Evolutionary conservation across 2,113 vertebrate species (phyloP), one percentile per base, ranked within the genome.

Genomic region (Onychorhynchus coronatus): DNA sequence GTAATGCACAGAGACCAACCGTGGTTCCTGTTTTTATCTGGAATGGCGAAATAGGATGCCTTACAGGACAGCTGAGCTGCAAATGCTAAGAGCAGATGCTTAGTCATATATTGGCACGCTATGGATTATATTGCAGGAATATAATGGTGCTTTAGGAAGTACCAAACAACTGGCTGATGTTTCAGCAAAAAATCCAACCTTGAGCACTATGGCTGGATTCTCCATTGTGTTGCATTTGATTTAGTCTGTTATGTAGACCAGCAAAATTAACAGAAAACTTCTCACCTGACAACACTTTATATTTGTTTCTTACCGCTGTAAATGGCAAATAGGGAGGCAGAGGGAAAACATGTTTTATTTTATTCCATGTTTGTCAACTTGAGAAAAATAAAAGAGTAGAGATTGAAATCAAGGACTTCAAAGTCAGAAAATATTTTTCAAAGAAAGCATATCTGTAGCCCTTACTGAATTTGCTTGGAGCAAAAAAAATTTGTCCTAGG

Each of bases 51-150:
- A 66, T 31, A 74, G 11, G 59, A 61, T 73, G 44, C 27, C 46
- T 67, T 75, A 14, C 56, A 0, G 0, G 25, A 25, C 15, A 63
- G 27, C 25, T 63, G 22, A 2, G 23, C 37, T 79, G 49, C n/a
- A 74, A 85, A 41, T 44, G 19, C 35, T 24, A 14, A 12, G 15
- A n/a, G 44, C 22, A 46, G 52, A 1, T 75, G 12, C 50, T 63
- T 75, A 52, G 21, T 66, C 50, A 25, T 7, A 1, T 47, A 3
- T 37, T 44, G 10, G n/a, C 59, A 56, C 1, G 2, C 13, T 68
- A 7, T 12, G 52, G 56, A n/a, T 15, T 46, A 2, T n/a, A 37
- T 4, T 14, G 22, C 42, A 91, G 71, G 61, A 71, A 31, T 71
- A 52, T 47, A 37, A 11, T n/a, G n/a, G 23, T 4, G 6, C 30